phyloP scores from a whole-genome alignment of 2,888 invertebrate species.

The Temnothorax ravouxi region DNA sequence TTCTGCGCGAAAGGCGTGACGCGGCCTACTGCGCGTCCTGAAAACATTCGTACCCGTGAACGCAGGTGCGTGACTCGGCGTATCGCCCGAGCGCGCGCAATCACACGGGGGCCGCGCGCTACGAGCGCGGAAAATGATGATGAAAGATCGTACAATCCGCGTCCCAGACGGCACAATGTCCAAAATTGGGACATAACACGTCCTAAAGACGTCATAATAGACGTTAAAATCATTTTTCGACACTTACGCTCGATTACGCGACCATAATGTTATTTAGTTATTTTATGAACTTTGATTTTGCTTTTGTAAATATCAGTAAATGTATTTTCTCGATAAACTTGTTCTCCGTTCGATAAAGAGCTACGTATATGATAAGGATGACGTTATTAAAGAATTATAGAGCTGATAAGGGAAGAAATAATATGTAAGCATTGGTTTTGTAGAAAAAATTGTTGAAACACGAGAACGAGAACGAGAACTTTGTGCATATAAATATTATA shows the following conservation, averaged over 20 bases:
- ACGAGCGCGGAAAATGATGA: background rate
- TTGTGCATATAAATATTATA: background rate
- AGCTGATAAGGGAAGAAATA: background rate
- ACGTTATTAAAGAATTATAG: background rate
- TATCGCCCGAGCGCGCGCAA: slow-evolving; percentile 1
- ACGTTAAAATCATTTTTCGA: background rate
- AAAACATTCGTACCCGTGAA: slow-evolving; percentile 59
- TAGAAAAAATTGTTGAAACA: background rate
- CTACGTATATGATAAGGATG: background rate
- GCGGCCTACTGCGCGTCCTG: slow-evolving; percentile 36
- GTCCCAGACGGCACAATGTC: too few relatives aligned
- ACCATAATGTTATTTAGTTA: too few relatives aligned
- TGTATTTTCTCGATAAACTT: background rate
- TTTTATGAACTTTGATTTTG: background rate
- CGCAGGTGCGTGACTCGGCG: slow-evolving; percentile 24
- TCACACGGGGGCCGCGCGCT: background rate
- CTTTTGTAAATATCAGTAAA: background rate
- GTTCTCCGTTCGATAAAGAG: background rate
- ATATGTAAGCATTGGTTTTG: background rate
- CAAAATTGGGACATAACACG: too few relatives aligned
- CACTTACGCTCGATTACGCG: background rate
- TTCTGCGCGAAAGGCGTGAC: slow-evolving; percentile 41
- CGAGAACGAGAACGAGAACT: background rate
- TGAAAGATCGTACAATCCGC: background rate
- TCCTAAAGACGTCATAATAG: too few relatives aligned